Evolutionary conservation across 2,113 vertebrate species (phyloP).

Genomic region (Columbina picui): DNA sequence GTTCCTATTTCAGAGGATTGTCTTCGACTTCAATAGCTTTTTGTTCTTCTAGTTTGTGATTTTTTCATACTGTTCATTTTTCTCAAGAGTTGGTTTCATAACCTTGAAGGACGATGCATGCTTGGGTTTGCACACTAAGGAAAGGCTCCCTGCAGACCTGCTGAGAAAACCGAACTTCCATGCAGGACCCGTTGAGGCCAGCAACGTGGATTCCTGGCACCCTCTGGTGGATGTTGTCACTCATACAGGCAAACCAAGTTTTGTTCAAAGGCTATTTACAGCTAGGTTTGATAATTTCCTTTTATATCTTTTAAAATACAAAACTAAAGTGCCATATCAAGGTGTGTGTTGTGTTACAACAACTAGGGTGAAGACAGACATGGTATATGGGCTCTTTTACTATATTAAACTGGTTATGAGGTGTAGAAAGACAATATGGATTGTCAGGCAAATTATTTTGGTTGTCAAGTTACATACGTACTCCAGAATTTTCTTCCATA

Average conservation of each 20-base stretch:
- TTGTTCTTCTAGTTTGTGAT: background rate
- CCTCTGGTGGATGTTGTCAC: slow-evolving; percentile 36
- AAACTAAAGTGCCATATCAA: background rate
- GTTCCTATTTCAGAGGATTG: background rate
- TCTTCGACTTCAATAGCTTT: background rate
- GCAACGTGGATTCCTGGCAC: background rate
- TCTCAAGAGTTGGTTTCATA: background rate
- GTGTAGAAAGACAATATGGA: background rate
- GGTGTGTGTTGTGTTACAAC: fast-evolving
- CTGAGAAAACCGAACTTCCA: fast-evolving
- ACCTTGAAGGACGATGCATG: background rate
- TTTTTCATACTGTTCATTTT: background rate
- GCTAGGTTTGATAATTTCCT: background rate
- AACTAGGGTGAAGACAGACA: background rate
- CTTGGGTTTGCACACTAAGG: fast-evolving
- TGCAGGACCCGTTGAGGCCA: fast-evolving
- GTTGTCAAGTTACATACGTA: fast-evolving
- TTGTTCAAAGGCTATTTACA: fast-evolving
- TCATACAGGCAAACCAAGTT: background rate
- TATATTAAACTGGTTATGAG: background rate
- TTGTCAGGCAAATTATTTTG: background rate
- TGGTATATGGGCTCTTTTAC: fast-evolving
- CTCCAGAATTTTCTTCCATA: background rate
- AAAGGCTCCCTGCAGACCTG: background rate
- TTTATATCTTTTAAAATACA: background rate